Evolutionary conservation across 2,113 vertebrate genomes (phyloP), one percentile per base, ranked within the genome.

Genomic region (Ctenomys sociabilis): DNA sequence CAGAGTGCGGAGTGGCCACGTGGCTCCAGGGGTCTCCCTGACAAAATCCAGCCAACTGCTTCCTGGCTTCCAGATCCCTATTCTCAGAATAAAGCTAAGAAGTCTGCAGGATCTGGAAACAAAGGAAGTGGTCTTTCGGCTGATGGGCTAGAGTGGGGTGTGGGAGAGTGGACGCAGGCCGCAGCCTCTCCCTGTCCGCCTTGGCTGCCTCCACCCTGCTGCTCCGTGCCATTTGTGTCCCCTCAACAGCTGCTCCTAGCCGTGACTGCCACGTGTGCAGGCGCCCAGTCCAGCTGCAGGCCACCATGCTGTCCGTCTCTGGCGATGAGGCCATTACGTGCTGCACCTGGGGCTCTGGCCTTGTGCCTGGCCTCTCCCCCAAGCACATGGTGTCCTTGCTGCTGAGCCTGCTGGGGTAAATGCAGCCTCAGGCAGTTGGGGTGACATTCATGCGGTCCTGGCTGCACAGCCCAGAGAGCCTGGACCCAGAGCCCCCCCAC

Each of bases 311-410:
- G 1, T 40, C 61, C 0, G 3, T 30, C 52, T 73, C 88, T 59
- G 77, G 80, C 1, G 88, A 70, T 52, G n/a, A 94, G 88, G 43
- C 81, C 72, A 22, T 95, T 81, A 28, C 0, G 0, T 7, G 11
- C 61, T 59, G 32, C 88, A 96, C 88, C 78, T 86, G 88, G 83
- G 95, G 64, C 85, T 85, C 89, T 63, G 45, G 49, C 37, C n/a
- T 52, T 32, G 40, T 17, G 35, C 49, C 82, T 14, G 14, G 40
- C 49, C 13, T 19, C 0, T 16, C 30, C 5, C 19, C 1, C 35
- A 9, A 11, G 21, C 63, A 40, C 22, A 3, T 3, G 14, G 32
- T 43, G 70, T 13, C 40, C 35, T 40, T 43, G 63, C 16, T 7
- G 30, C 68, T 26, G 66, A 75, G 78, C 32, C 22, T 17, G 32